Base-by-base conservation (phyloP, 1,140 invertebrate genomes). In the Drosophila ambigua region DNA sequence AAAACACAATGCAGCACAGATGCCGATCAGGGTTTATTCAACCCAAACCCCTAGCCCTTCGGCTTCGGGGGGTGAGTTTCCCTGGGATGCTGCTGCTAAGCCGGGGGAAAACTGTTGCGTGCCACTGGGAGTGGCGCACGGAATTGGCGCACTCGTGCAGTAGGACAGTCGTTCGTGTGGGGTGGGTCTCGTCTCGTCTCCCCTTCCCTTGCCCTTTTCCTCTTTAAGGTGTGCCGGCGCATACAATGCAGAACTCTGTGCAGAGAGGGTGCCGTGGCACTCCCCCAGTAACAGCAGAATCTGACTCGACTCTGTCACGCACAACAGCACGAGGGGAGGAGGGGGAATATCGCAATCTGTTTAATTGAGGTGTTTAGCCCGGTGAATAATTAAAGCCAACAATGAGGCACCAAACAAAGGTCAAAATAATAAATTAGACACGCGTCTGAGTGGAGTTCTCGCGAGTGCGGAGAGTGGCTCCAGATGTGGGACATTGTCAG, bases 341-440 rank as follows among this genome's bases (percentile, higher is more conserved):
- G 20, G 35, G 35, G 35, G 35, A 39, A 41, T 65, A 57, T 59
- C 57, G 81, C 81, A 85, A 85, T 85, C 81, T 87, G 69, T 85
- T 85, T 85, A 85, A 85, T 85, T 85, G 81, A 78, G 78, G 74
- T 85, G 83, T 85, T 85, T 85, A 87, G 82, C 78, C 77, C 50
- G 71, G 64, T 87, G 67, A 82, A 85, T 85, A 85, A 87, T 85
- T 72, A 81, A 85, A 64, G 28, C 23, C 11, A n/a, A 67, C 48
- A 65, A 53, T 46, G 46, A 62, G 59, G 61, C n/a, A 51, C n/a
- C 59, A 68, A 51, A 64, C 77, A 87, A 87, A 87, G 78, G 78
- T 85, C 82, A 87, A 43, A 67, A 87, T 78, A 63, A 82, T 85
- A 87, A 87, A 85, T 81, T 75, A 66, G 82, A 75, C 82, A 82